A percentile compares a stretch with the other conserved stretches of the same genome.
These are phyloP conservation scores for Drosophila malerkotliana DNA, from an alignment of 1,140 invertebrate species.

Conservation along the genomic window DNA sequence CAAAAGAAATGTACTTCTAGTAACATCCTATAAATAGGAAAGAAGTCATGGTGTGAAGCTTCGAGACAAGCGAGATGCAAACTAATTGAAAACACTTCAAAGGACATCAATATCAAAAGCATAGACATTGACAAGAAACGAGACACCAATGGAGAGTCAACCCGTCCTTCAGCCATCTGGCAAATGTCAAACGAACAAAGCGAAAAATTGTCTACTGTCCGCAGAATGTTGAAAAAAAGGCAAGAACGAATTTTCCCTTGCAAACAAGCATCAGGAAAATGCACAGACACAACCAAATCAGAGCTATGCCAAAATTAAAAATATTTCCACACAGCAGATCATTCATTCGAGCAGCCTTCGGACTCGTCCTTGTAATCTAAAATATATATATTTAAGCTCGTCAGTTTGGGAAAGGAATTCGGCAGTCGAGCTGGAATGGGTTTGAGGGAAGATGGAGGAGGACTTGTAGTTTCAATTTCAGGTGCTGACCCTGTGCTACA, in stretches of 20 bases:
- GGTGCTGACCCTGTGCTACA: slow-evolving; percentile 38
- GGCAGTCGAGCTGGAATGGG: slow-evolving; percentile 3
- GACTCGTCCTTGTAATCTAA: slow-evolving; percentile 3
- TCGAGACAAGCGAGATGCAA: slow-evolving; percentile 54
- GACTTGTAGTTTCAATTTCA: slow-evolving; percentile 41
- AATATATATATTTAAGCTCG: slow-evolving; percentile 8
- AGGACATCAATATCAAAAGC: slow-evolving; percentile 58
- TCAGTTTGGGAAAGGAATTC: slow-evolving; percentile 7
- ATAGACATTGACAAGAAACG: slow-evolving; percentile 16
- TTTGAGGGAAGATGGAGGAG: not conserved
- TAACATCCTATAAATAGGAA: not conserved
- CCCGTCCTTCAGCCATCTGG: slow-evolving; percentile 36
- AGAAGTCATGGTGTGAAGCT: slow-evolving; percentile 6
- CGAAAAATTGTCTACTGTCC: slow-evolving; percentile 45
- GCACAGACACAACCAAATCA: slow-evolving; percentile 50
- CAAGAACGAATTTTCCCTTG: not conserved
- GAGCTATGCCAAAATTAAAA: slow-evolving; percentile 59
- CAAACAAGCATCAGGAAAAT: slow-evolving; percentile 20
- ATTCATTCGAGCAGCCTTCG: slow-evolving; percentile 27
- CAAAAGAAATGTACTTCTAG: not conserved
- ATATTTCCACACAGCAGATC: slow-evolving; percentile 49
- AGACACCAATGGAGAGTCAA: slow-evolving; percentile 27
- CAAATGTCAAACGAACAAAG: slow-evolving; percentile 56
- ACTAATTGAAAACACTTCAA: slow-evolving; percentile 74
- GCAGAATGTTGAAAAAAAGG: slow-evolving; percentile 30